A percentile compares a stretch with the other conserved stretches of the same genome.
These are phyloP conservation scores for Meloidogyne floridensis DNA, from an alignment of 1,140 invertebrate genomes.

Conservation along the genomic window DNA sequence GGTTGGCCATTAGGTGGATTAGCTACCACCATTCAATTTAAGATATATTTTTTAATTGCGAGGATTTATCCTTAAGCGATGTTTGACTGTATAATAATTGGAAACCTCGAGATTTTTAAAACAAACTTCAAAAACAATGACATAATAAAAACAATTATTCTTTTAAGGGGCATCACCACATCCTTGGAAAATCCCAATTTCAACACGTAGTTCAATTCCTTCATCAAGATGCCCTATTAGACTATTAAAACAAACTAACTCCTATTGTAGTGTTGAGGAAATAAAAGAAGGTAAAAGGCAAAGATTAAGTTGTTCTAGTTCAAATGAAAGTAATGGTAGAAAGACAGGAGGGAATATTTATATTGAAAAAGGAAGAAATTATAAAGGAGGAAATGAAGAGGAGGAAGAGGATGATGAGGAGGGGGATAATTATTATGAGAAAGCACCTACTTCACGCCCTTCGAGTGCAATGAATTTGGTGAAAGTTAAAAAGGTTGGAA, in stretches of 20 bases:
- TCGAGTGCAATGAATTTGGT: not conserved
- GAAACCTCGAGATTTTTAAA: too few species aligned
- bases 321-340: not conserved
- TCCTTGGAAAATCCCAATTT: not conserved
- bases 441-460: slow-evolving; percentile 3
- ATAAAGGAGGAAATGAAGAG: not conserved
- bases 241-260: not conserved
- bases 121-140: too few species aligned
- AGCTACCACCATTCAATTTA: too few species aligned
- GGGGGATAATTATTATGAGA: slow-evolving; percentile 1
- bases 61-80: too few species aligned
- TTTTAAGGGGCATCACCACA: not conserved
- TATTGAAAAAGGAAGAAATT: not conserved
- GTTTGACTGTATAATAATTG: too few species aligned
- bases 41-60: too few species aligned
- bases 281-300: slow-evolving; percentile 19
- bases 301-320: not conserved
- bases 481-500: not conserved
- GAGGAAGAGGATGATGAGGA: not conserved
- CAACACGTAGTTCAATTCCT: not conserved
- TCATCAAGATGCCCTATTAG: not conserved
- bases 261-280: slow-evolving; percentile 27
- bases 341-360: slow-evolving; percentile 4
- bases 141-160: too few species aligned
- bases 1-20: too few species aligned